Evolutionary conservation across 64 coral and sea anemone species (phyloP).

Genomic region (Astreopora myriophthalma): DNA sequence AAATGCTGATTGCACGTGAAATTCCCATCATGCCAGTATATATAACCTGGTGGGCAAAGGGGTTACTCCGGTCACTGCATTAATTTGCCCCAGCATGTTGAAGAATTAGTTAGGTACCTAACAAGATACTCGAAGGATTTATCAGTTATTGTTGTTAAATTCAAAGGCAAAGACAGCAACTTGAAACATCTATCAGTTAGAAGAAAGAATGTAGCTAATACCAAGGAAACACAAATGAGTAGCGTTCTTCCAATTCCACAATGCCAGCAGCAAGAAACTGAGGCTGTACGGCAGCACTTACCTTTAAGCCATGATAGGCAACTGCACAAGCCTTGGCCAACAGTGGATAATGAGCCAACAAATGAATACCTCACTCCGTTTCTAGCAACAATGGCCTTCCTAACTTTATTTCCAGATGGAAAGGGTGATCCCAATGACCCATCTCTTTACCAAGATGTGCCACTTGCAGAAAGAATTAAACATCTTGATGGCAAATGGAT

Average conservation of each 20-base stretch:
- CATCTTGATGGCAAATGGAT: too few species aligned
- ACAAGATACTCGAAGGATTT: background rate
- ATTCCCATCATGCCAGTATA: too few species aligned
- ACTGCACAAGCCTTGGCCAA: background rate
- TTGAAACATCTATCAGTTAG: background rate
- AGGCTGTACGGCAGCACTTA: background rate
- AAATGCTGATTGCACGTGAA: background rate
- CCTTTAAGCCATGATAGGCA: background rate
- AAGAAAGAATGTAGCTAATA: background rate
- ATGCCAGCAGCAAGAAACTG: background rate
- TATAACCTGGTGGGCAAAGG: too few species aligned
- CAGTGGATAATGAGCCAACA: background rate
- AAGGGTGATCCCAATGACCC: too few species aligned
- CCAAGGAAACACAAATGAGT: background rate
- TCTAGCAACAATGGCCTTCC: background rate
- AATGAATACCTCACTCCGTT: background rate
- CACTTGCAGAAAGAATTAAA: too few species aligned
- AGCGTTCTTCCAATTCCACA: background rate
- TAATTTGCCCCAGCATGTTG: too few species aligned
- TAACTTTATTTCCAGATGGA: too few species aligned
- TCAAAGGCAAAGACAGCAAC: background rate
- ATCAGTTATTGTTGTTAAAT: background rate
- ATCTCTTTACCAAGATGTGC: too few species aligned
- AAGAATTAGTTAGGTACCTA: too few species aligned
- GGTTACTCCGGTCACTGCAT: too few species aligned